Base-by-base conservation (phyloP, 2,888 invertebrate genomes). In the Cataglyphis livida region DNA sequence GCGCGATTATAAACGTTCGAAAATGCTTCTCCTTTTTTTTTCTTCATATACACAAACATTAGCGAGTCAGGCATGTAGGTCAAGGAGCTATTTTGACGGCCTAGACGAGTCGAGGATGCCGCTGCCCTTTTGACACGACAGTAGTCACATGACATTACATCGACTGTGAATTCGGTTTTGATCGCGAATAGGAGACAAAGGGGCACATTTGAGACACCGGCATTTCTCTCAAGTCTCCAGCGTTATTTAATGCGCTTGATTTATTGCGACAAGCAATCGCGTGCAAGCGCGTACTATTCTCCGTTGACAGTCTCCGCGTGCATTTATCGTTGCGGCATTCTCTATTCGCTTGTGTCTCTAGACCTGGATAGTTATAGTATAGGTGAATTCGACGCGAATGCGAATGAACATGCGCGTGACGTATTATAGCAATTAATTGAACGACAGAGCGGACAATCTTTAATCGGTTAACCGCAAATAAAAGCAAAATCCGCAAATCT, bases 1-100 rank as follows among this genome's bases (percentile, higher is more conserved):
- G 81, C 73, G 65, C 57, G 71, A 75, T 51, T 51, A 51, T 51
- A 7, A 51, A 75, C n/a, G 48, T 59, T 32, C 65, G 51, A 73
- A 82, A 79, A 66, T n/a, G 64, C 38, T 25, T 66, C 28, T 81
- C 21, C 73, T 32, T 25, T 32, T 25, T 84, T 25, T 81, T 66
- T 62, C 35, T 66, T 62, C 35, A 10, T 61, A 48, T 21, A 38
- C 62, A 18, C 61, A 73, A 84, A 76, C 71, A 61, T 75, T 51
- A 65, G 62, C 79, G 44, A 15, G 48, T 57, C 44, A 25, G 35
- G 48, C 79, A 89, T 89, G 75, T 88, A 54, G 88, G 89, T 87
- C 89, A 78, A 73, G 82, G 65, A 76, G 78, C 57, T 76, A 84
- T 87, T 89, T 85, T 74, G 82, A 62, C 74, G 76, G 75, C 74